These are phyloP conservation scores for Actinia tenebrosa DNA, from an alignment of 64 coral and sea anemone species.

Conservation along the genomic window DNA sequence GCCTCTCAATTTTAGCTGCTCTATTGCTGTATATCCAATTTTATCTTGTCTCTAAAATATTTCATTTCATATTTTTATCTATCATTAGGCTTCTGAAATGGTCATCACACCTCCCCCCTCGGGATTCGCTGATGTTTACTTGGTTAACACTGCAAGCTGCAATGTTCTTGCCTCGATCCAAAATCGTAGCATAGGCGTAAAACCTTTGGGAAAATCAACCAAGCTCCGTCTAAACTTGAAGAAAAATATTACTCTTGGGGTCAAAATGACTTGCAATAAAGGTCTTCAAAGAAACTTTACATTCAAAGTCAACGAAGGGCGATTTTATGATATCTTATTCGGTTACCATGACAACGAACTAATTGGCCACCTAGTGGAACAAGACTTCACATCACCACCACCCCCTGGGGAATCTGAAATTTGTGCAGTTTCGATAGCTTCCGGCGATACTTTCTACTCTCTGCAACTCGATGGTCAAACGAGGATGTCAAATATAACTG, in stretches of 20 bases:
- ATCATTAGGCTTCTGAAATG: conserved; percentile 46
- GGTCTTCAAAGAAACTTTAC: background rate
- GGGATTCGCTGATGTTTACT: conserved; percentile 46
- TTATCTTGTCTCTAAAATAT: background rate
- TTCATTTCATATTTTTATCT: background rate
- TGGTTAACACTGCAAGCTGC: conserved; percentile 57
- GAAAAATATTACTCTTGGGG: background rate
- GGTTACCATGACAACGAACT: conserved; percentile 19
- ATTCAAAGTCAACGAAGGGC: conserved; percentile 23
- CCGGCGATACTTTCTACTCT: background rate
- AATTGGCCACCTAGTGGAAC: conserved; percentile 18
- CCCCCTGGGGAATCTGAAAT: conserved; percentile 35
- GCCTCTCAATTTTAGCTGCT: too few species aligned
- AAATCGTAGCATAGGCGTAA: conserved; percentile 33
- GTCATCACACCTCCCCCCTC: conserved; percentile 31
- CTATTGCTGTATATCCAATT: too few species aligned
- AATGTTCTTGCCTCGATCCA: conserved; percentile 15
- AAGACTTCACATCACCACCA: conserved; percentile 29
- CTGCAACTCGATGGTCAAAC: background rate
- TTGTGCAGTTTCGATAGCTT: conserved; percentile 16
- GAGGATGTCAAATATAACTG: background rate
- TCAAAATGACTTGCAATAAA: background rate
- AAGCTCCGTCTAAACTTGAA: background rate
- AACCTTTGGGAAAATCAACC: background rate
- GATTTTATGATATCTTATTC: conserved; percentile 61